Evolutionary conservation across 2,797 vertebrate species (phyloP), one percentile per base, ranked within the genome.

Genomic region (Phalanger gymnotis): DNA sequence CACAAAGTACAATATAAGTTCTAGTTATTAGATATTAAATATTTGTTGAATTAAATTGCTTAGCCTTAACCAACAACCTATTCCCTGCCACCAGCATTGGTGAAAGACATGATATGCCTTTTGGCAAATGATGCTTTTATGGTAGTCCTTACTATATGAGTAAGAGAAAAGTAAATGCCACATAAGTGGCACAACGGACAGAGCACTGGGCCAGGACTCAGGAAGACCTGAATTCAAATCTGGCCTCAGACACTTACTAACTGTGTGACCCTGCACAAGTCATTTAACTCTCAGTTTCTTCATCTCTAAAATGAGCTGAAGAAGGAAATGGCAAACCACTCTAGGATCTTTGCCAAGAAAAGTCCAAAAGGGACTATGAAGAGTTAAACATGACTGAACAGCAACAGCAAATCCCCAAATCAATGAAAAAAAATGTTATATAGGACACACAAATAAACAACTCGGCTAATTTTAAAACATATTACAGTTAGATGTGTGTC

Each of bases 381-480:
- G n/a, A 73, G 19, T 40, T 14, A 22, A 19, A 40, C 1, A 40
- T 7, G 5, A 73, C 19, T 22, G n/a, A 25, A 73, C n/a, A 16
- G 9, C 22, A 91, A 53, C 16, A 87, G 53, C 54, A 54, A 34
- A 58, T 13, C 51, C 89, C 34, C 66, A 73, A 3, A 3, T 1
- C 40, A n/a, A 7, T 22, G 13, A 31, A 13, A 91, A 0, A 34
- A 34, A 34, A 13, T 14, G 1, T 34, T 9, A 47, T 0, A 4
- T 2, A 0, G 1, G 0, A 0, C 7, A 9, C 54, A 91, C 55
- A 27, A 34, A 2, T 5, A 58, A 58, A 27, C 54, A 31, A 19
- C 13, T 58, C n/a, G 52, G 47, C 31, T n/a, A 16, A 47, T 47
- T 91, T 53, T 54, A 66, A 19, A 73, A 3, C 30, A 47, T 11